Evolutionary conservation across 2,888 invertebrate species (phyloP).

Genomic region (Drosophila quinaria): DNA sequence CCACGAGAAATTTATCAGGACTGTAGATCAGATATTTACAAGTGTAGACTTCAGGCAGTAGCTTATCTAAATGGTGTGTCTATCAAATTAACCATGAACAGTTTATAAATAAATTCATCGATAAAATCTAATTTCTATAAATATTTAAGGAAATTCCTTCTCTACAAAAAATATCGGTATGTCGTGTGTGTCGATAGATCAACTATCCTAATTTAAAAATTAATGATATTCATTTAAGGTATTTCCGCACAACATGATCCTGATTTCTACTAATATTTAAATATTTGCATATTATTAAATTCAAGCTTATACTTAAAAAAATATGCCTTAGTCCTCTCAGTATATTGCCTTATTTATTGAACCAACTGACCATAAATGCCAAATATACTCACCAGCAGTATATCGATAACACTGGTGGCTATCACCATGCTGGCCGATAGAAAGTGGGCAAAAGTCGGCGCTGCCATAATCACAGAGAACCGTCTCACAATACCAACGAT

Average conservation of each 20-base stretch:
- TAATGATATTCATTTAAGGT: too few species aligned
- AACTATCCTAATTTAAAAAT: too few species aligned
- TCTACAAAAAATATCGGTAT: neutral
- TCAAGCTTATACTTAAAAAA: too few species aligned
- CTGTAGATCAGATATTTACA: neutral
- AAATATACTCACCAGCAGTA: constrained; percentile 51
- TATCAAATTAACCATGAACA: neutral
- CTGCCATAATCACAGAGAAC: constrained; percentile 62
- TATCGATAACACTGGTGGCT: constrained; percentile 70
- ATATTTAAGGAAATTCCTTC: neutral
- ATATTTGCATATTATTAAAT: too few species aligned
- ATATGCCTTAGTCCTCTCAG: neutral
- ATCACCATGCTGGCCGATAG: constrained; percentile 66
- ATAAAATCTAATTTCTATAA: neutral
- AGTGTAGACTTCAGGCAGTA: neutral
- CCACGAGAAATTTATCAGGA: neutral
- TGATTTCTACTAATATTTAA: too few species aligned
- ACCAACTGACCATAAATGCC: too few species aligned
- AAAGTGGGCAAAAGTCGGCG: constrained; percentile 66
- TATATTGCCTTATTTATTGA: neutral
- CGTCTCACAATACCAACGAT: constrained; percentile 56
- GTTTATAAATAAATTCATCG: neutral
- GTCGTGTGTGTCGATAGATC: neutral
- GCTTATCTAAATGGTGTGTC: constrained; percentile 1
- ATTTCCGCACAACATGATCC: too few species aligned